A percentile compares a stretch with the other conserved stretches of the same genome.
phyloP scores from a whole-genome alignment of 1,140 invertebrate genomes.

The Callitettix versicolor region DNA sequence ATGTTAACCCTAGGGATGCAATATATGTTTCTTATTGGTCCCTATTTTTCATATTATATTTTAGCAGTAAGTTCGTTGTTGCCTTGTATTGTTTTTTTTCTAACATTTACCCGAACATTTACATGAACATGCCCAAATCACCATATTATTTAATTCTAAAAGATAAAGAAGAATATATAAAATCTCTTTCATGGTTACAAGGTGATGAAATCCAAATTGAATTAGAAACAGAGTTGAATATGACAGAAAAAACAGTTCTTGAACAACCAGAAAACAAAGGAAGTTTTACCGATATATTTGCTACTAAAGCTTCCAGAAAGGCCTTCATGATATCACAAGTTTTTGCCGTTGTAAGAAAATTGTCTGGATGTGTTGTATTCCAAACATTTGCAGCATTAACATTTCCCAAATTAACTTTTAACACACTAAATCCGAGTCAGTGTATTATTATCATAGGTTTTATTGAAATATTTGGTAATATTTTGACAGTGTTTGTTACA shows the following conservation, averaged over 20 bases:
- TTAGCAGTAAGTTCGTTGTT: slow-evolving; percentile 48
- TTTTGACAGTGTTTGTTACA: no score
- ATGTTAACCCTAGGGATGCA: slow-evolving; percentile 64
- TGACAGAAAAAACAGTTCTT: slow-evolving; percentile 13
- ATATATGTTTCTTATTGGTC: slow-evolving; percentile 62
- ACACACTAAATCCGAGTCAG: no score
- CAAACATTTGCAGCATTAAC: slow-evolving; percentile 26
- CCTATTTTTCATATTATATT: no score
- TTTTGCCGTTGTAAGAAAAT: slow-evolving; percentile 21
- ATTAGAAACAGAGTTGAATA: slow-evolving; percentile 19
- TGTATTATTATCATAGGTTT: slow-evolving; percentile 16
- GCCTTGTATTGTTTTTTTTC: slow-evolving; percentile 44
- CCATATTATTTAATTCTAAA: slow-evolving; percentile 57
- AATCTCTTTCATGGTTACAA: slow-evolving; percentile 57
- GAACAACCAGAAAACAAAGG: slow-evolving; percentile 20
- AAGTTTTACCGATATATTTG: slow-evolving; percentile 20
- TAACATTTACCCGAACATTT: slow-evolving; percentile 55
- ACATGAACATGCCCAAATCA: slow-evolving; percentile 76
- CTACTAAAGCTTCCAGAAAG: slow-evolving; percentile 16
- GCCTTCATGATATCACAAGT: slow-evolving; percentile 21
- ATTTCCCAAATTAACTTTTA: slow-evolving; percentile 20
- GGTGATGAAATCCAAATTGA: background rate
- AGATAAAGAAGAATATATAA: slow-evolving; percentile 42
- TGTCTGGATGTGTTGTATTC: slow-evolving; percentile 22
- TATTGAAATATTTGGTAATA: slow-evolving; percentile 13